Evolutionary conservation across 2,113 vertebrate genomes (phyloP).

Genomic region (Andinoacara biseriatus): DNA sequence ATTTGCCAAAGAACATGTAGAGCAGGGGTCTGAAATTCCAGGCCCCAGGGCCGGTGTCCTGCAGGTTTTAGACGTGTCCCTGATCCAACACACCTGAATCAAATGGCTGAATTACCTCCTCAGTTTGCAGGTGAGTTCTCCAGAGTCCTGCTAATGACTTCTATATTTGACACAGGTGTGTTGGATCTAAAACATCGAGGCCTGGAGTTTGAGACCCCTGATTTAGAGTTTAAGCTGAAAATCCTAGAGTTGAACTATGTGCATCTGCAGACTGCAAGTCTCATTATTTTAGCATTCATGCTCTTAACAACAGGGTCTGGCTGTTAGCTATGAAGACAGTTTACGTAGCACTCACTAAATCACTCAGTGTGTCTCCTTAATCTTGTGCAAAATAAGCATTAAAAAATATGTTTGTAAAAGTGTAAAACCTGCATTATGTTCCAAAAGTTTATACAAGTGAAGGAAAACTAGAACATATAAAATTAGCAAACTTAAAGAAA

Average conservation of each 20-base stretch:
- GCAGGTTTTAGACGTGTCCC: too few species aligned
- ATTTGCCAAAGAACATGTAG: too few species aligned
- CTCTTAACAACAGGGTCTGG: neutral
- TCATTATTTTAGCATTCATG: neutral
- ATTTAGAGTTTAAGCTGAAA: neutral
- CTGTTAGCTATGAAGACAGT: neutral
- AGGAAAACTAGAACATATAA: neutral
- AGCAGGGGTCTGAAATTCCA: too few species aligned
- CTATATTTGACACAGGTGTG: too few species aligned
- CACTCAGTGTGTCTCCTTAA: neutral
- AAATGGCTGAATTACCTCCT: too few species aligned
- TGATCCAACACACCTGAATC: too few species aligned
- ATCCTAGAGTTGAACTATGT: slow-evolving; percentile 19
- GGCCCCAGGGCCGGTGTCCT: too few species aligned
- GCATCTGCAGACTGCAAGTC: neutral
- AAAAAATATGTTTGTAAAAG: neutral
- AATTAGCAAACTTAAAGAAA: neutral
- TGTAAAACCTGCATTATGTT: neutral
- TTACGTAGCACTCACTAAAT: neutral
- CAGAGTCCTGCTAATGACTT: too few species aligned
- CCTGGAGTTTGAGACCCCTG: too few species aligned
- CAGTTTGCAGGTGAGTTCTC: too few species aligned
- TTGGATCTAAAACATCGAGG: too few species aligned
- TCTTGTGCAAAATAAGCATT: neutral
- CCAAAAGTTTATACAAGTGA: neutral